These are phyloP conservation scores for Rhegmatorhina hoffmannsi DNA, from an alignment of 2,113 vertebrate species.

Conservation along the genomic window DNA sequence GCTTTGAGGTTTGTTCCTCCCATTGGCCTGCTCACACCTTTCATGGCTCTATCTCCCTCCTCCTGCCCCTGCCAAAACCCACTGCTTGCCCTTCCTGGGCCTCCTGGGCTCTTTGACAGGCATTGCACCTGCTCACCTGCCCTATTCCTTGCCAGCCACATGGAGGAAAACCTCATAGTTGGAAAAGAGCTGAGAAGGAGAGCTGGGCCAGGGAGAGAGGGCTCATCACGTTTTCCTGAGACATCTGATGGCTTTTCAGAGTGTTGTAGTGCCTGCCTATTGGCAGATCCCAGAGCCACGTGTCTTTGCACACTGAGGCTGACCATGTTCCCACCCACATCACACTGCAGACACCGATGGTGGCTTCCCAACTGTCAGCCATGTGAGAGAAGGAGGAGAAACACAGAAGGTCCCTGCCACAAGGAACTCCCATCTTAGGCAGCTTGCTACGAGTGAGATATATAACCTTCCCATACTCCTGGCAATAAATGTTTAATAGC, in stretches of 20 bases:
- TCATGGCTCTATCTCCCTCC: background rate
- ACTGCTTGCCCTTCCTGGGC: background rate
- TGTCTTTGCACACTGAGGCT: background rate
- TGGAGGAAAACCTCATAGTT: background rate
- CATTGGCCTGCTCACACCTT: background rate
- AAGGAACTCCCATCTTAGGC: background rate
- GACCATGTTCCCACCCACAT: background rate
- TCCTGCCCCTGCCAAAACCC: background rate
- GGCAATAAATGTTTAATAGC: conserved; percentile 59
- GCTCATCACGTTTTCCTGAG: background rate
- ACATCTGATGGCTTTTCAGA: background rate
- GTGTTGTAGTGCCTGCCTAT: background rate
- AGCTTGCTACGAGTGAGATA: background rate
- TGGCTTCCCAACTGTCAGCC: fast-evolving
- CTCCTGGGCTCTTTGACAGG: background rate
- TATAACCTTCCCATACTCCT: conserved; percentile 10
- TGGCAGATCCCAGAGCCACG: background rate
- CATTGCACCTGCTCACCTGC: background rate
- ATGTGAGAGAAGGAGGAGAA: background rate
- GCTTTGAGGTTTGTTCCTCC: background rate
- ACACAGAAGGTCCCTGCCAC: background rate
- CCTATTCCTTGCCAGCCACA: fast-evolving
- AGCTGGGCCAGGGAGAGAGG: background rate
- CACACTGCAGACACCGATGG: background rate
- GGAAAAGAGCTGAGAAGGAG: background rate